Base-by-base conservation (phyloP, 2,888 invertebrate species). In the Andrena dorsata region DNA sequence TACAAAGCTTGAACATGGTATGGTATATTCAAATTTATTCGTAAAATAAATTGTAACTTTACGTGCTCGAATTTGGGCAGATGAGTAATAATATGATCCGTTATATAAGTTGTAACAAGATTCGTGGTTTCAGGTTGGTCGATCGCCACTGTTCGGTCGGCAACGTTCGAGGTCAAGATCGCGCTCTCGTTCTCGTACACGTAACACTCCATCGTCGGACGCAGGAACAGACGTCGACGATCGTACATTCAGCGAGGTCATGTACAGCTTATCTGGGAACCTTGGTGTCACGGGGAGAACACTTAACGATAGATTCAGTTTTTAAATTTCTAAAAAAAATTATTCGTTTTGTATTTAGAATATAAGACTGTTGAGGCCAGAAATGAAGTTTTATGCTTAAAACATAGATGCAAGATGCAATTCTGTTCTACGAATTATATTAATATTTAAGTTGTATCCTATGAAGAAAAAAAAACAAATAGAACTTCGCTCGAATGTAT, bases 251-350 rank as follows among this genome's bases (percentile, higher is more conserved):
- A 93, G 93, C 76, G 90, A 93, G 85, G 90, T 93, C 74, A 92
- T 94, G 92, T 93, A 93, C 85, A 93, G 93, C 73, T 75, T 93
- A 20, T 90, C 92, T 1, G 90, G 91, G 47, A 91, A 91, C 56
- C 89, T 93, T 6, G 93, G 94, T 16, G 91, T 93, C 23, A 94
- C 94, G 2, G 91, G 91, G 26, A 90, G 93, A 80, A 94, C 94
- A 6, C 93, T 94, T 30, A 93, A 93, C 70, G 94, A 94, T 84
- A 90, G 94, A 88, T 94, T 94, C 86, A 93, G 93, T 73, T 91
- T 90, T 77, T 92, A 90, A 92, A 47, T 60, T 20, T 76, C 20
- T 20, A 47, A 32, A 53, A 28, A 13, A 47, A 49, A 56, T n/a
- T 73, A 68, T 66, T 84, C 74, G 63, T 86, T 87, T 89, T 87